These are phyloP conservation scores for Watsonalla cultraria DNA, from an alignment of 2,888 invertebrate genomes.

Conservation along the genomic window DNA sequence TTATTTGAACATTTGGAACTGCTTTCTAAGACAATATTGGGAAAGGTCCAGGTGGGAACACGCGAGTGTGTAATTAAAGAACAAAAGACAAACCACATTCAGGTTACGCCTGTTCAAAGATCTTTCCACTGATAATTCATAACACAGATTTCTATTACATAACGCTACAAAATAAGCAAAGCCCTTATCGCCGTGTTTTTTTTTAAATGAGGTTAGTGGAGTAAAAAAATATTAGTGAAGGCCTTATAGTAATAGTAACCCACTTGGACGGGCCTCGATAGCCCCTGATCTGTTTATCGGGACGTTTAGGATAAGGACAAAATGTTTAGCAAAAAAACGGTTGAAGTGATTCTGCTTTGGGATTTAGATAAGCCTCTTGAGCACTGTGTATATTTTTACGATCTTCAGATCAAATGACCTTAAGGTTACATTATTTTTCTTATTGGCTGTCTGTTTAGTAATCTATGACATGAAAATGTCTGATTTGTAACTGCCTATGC, in stretches of 20 bases:
- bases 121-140: not conserved
- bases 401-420: no score
- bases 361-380: not conserved
- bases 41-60: not conserved
- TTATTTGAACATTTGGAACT: not conserved
- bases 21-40: not conserved
- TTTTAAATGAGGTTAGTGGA: conserved; percentile 60
- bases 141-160: not conserved
- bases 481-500: no score
- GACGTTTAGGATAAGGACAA: conserved; percentile 31
- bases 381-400: not conserved
- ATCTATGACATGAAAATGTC: no score
- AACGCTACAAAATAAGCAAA: conserved; percentile 16
- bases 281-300: conserved; percentile 62
- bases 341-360: conserved; percentile 2
- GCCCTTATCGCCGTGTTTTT: conserved; percentile 31
- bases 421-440: not conserved
- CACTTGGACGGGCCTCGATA: conserved; percentile 58
- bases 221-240: conserved; percentile 57
- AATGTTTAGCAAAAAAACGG: conserved; percentile 17
- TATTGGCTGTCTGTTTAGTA: not conserved
- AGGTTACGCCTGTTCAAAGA: not conserved
- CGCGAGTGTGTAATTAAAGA: not conserved
- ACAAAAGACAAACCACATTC: not conserved
- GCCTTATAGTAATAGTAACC: conserved; percentile 58